Evolutionary conservation across 2,113 vertebrate species (phyloP).

Genomic region (Cettia cetti): DNA sequence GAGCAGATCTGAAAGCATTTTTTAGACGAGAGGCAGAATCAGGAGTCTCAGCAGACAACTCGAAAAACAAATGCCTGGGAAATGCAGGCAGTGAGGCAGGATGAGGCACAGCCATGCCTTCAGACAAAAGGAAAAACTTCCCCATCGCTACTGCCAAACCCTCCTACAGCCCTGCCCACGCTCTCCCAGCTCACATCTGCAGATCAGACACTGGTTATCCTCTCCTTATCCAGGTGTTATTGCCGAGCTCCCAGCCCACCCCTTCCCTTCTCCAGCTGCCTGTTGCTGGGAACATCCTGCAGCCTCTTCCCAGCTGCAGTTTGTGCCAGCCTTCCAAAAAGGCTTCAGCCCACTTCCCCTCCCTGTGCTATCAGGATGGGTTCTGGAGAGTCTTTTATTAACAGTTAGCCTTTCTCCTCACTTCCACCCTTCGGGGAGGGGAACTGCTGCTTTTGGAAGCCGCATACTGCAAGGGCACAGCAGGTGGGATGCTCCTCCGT

Average conservation of each 20-base stretch:
- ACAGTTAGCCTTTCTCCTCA: background rate
- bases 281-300: background rate
- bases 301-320: background rate
- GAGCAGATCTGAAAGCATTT: background rate
- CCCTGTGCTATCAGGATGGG: background rate
- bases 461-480: background rate
- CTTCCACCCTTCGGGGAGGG: background rate
- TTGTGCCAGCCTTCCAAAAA: background rate
- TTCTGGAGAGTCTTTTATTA: background rate
- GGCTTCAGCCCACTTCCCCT: background rate
- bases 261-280: background rate
- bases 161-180: background rate
- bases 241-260: background rate
- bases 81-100: background rate
- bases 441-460: background rate
- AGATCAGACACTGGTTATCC: background rate
- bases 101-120: background rate
- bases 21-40: background rate
- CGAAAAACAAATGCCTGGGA: background rate
- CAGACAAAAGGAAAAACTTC: constrained; percentile 13
- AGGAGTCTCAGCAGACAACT: background rate
- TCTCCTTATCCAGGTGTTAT: background rate
- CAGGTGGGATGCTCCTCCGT: background rate
- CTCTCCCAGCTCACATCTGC: background rate
- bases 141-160: background rate